A percentile compares a stretch with the other conserved stretches of the same genome.
phyloP scores from a whole-genome alignment of 2,888 invertebrate genomes.

The Scaeva pyrastri region DNA sequence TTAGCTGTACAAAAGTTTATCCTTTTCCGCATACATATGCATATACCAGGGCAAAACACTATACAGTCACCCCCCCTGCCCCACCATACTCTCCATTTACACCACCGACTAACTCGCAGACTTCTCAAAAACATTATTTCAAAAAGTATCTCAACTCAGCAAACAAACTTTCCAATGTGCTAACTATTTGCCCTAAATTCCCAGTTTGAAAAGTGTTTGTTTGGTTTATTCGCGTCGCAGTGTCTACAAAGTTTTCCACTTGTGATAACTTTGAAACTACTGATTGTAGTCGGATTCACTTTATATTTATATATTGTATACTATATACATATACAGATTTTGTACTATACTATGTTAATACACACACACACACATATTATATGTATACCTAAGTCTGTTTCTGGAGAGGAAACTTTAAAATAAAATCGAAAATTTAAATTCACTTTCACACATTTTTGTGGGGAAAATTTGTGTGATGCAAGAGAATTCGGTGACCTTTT shows the following conservation, averaged over 20 bases:
- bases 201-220: conserved; percentile 74
- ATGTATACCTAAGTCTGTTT: background rate
- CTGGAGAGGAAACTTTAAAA: conserved; percentile 69
- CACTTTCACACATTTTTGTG: conserved; percentile 67
- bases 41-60: background rate
- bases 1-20: conserved; percentile 58
- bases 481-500: conserved; percentile 56
- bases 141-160: conserved; percentile 68
- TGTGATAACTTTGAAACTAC: conserved; percentile 75
- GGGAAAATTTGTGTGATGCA: conserved; percentile 38
- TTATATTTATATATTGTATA: background rate
- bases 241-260: conserved; percentile 74
- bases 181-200: conserved; percentile 76
- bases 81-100: background rate
- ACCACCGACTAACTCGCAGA: background rate
- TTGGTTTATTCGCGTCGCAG: conserved; percentile 76
- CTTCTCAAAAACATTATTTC: conserved; percentile 36
- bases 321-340: too few species aligned
- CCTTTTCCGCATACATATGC: background rate
- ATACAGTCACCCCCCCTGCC: background rate
- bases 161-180: conserved; percentile 68
- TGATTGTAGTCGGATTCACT: conserved; percentile 61
- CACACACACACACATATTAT: background rate
- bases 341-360: too few species aligned
- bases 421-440: conserved; percentile 76